These are phyloP conservation scores for Enteromius treurensis DNA, from an alignment of 2,797 vertebrate species.

Conservation along the genomic window DNA sequence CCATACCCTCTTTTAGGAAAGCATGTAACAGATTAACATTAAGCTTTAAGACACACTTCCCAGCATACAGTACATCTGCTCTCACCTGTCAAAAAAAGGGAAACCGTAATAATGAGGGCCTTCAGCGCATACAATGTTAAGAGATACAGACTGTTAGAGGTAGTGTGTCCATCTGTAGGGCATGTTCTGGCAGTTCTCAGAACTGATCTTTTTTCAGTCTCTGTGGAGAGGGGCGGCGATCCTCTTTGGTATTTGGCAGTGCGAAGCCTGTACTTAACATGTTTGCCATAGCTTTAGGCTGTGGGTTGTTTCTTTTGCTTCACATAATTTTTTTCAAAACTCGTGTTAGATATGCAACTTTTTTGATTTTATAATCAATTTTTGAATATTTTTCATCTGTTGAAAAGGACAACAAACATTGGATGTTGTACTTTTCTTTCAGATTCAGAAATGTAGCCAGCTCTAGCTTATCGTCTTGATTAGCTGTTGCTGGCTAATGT, in stretches of 20 bases:
- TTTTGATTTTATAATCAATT: background rate
- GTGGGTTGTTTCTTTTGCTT: slow-evolving; percentile 60
- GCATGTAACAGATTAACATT: slow-evolving; percentile 36
- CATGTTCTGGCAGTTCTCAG: slow-evolving; percentile 75
- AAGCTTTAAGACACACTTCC: slow-evolving; percentile 31
- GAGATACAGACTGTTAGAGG: slow-evolving; percentile 51
- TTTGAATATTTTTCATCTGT: background rate
- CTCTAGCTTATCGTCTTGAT: slow-evolving; percentile 46
- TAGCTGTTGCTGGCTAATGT: slow-evolving; percentile 48
- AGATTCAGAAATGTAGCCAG: slow-evolving; percentile 23
- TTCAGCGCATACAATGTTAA: slow-evolving; percentile 14
- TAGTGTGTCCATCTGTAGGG: slow-evolving; percentile 55
- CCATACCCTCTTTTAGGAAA: slow-evolving; percentile 25
- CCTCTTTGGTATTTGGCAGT: slow-evolving; percentile 69
- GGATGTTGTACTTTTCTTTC: background rate
- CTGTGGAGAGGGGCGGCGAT: slow-evolving; percentile 63
- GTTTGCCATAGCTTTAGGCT: slow-evolving; percentile 74
- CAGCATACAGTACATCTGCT: slow-evolving; percentile 13
- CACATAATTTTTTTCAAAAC: slow-evolving; percentile 27
- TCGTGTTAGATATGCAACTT: background rate
- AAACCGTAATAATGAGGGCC: slow-evolving; percentile 46
- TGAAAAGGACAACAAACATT: slow-evolving; percentile 6
- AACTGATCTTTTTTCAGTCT: slow-evolving; percentile 61
- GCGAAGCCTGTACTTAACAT: slow-evolving; percentile 76
- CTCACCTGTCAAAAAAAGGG: slow-evolving; percentile 72